A percentile compares a stretch with the other conserved stretches of the same genome.
Conservation (phyloP, 2,797 vertebrate genomes). For the Monodelphis domestica region DNA sequence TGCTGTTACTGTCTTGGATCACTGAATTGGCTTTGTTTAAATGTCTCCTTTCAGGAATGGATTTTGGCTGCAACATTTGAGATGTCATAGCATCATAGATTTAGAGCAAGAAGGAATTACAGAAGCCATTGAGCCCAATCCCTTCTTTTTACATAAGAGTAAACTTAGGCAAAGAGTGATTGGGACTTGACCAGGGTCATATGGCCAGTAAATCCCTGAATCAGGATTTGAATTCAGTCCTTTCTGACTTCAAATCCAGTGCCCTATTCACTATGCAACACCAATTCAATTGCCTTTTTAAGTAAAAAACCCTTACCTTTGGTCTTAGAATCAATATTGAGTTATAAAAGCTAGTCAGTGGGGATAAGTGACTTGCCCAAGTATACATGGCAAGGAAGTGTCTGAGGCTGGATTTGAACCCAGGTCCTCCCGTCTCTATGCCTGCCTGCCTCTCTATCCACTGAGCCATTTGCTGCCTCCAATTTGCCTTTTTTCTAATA, state of each 20-base stretch:
- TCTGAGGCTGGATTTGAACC: neutral
- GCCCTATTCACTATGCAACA: too few relatives aligned
- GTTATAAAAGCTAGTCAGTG: too few relatives aligned
- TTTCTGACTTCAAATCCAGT: too few relatives aligned
- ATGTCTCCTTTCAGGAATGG: neutral
- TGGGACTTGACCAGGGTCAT: neutral
- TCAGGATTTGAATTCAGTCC: neutral
- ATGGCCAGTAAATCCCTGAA: neutral
- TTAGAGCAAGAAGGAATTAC: neutral
- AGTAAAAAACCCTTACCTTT: too few relatives aligned
- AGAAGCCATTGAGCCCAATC: neutral
- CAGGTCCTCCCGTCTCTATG: neutral
- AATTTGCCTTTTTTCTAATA: neutral
- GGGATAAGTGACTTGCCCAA: neutral
- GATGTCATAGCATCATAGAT: neutral
- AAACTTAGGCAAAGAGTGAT: neutral
- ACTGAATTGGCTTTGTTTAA: slow-evolving; percentile 3
- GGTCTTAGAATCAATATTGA: too few relatives aligned
- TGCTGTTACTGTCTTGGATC: neutral
- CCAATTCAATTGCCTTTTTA: too few relatives aligned
- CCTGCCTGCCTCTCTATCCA: neutral
- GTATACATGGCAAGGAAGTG: neutral
- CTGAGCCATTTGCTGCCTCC: too few relatives aligned
- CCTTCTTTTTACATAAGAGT: neutral
- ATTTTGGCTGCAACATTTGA: slow-evolving; percentile 33